A percentile compares a stretch with the other conserved stretches of the same genome.
Evolutionary conservation across 35 echinoderm and acorn worm species (phyloP).

Genomic region (Acanthaster planci): DNA sequence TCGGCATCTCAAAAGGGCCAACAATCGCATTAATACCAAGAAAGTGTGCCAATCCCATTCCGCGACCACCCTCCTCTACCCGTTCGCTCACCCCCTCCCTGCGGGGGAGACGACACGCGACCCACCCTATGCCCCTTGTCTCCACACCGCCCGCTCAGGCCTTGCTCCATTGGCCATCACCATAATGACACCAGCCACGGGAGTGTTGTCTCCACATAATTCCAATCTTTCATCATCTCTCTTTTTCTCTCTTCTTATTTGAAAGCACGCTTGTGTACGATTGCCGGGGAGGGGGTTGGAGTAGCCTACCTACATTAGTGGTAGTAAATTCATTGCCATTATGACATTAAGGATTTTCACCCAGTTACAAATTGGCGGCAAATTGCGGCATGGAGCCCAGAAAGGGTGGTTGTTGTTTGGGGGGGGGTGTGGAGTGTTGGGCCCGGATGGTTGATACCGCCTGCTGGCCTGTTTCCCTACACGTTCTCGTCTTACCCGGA

Average conservation of each 20-base stretch:
- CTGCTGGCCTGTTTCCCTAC: too few relatives aligned
- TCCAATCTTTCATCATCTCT: not conserved
- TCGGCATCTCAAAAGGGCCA: not conserved
- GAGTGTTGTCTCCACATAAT: not conserved
- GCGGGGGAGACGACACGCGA: not conserved
- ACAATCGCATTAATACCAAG: not conserved
- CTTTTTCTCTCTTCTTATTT: too few relatives aligned
- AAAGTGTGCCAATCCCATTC: slow-evolving; percentile 5
- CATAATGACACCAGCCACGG: slow-evolving; percentile 4
- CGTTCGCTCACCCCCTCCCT: not conserved
- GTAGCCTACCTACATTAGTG: not conserved
- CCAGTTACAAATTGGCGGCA: slow-evolving; percentile 22
- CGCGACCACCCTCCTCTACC: not conserved
- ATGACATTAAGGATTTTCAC: not conserved
- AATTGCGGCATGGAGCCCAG: not conserved
- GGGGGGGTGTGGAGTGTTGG: too few relatives aligned
- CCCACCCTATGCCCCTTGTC: not conserved
- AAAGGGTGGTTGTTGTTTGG: too few relatives aligned
- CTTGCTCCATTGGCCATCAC: not conserved
- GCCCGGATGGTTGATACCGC: too few relatives aligned
- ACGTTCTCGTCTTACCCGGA: too few relatives aligned
- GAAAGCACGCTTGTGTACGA: too few relatives aligned
- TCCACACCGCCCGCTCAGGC: not conserved
- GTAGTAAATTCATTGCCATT: slow-evolving; percentile 16
- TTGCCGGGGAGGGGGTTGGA: not conserved